These are phyloP conservation scores for Xenopus laevis DNA, from an alignment of 2,113 vertebrate species.

Conservation along the genomic window DNA sequence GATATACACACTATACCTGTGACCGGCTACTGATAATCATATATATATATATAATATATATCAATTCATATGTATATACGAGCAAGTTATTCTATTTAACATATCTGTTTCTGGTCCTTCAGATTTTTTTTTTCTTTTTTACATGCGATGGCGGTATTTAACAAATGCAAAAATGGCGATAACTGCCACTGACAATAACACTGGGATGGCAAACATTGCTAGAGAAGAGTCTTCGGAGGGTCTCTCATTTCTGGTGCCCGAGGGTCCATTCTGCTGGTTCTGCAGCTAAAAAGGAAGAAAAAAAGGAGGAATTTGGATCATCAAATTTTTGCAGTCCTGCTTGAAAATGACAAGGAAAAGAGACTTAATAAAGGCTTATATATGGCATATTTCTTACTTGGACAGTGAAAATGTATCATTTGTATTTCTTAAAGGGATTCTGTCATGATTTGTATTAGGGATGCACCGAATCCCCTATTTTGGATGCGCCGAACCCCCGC, in stretches of 20 bases:
- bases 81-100: not conserved
- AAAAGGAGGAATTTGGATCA: conserved; percentile 4
- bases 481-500: too few relatives aligned
- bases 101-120: conserved; percentile 39
- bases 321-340: not conserved
- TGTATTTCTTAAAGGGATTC: too few relatives aligned
- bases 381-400: too few relatives aligned
- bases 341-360: not conserved
- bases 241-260: conserved; percentile 55
- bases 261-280: conserved; percentile 59
- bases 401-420: too few relatives aligned
- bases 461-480: too few relatives aligned
- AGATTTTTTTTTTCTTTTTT: conserved; percentile 51
- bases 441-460: too few relatives aligned
- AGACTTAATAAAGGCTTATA: not conserved
- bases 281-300: conserved; percentile 61
- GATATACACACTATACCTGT: not conserved
- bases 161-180: conserved; percentile 60
- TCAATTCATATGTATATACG: not conserved
- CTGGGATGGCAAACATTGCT: conserved; percentile 60
- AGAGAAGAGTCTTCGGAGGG: conserved; percentile 63
- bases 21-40: not conserved
- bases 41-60: not conserved
- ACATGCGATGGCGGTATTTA: conserved; percentile 64
- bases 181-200: conserved; percentile 51